phyloP scores from a whole-genome alignment of 2,888 invertebrate species.

The Brenthis hecate region DNA sequence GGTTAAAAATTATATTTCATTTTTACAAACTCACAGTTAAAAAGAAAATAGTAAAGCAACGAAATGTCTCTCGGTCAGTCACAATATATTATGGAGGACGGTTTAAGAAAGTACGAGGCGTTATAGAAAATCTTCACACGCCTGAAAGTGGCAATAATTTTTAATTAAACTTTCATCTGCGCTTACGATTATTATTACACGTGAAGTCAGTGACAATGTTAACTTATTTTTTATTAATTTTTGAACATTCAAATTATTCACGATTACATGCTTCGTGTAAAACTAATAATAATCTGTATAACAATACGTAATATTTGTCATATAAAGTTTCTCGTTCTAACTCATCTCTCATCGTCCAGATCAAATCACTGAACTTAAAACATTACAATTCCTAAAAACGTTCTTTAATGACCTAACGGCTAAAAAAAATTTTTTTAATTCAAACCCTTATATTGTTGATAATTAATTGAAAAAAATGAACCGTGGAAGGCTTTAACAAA shows the following conservation, averaged over 20 bases:
- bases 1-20: no score
- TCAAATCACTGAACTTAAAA: no score
- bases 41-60: background rate
- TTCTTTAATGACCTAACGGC: no score
- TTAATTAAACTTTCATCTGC: slow-evolving; percentile 31
- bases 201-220: background rate
- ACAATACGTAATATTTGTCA: no score
- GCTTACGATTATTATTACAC: slow-evolving; percentile 15
- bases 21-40: background rate
- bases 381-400: no score
- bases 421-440: no score
- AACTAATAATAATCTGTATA: no score
- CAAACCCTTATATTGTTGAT: no score
- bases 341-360: no score
- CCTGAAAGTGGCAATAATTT: slow-evolving; percentile 35
- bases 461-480: background rate
- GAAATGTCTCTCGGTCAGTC: slow-evolving; percentile 2
- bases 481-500: background rate
- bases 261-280: no score
- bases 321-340: no score
- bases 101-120: slow-evolving; percentile 11
- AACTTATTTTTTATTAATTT: background rate
- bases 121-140: slow-evolving; percentile 31
- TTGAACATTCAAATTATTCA: background rate
- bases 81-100: slow-evolving; percentile 2